Evolutionary conservation across 2,113 vertebrate species (phyloP), one percentile per base, ranked within the genome.

Genomic region (Leptobrachium ailaonicum): DNA sequence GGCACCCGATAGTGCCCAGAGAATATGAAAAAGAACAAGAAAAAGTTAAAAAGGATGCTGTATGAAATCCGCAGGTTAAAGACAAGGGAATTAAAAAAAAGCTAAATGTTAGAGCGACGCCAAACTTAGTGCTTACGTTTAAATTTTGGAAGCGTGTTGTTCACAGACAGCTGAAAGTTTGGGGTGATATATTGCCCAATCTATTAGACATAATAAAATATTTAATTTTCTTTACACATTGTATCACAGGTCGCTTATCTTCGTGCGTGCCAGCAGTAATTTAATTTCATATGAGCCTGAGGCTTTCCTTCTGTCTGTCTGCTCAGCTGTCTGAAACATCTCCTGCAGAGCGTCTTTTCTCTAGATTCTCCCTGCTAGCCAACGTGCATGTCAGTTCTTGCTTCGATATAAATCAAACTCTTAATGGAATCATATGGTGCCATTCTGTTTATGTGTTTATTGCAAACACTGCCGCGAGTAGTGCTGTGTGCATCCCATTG

Each of bases 241-340:
- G n/a, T 42, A 56, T 73, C 71, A 12, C 11, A 73, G 71, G 71
- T 58, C 50, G 60, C 53, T 73, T 73, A 73, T 60, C 71, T 42
- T 58, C 60, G 11, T 73, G 32, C 6, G 54, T 58, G 40, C 53
- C 71, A 73, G 71, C 71, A 42, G 71, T 73, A 56, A 73, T 58
- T 42, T 41, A 58, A 73, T 73, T 73, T 58, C 53, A 58, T 20
- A 62, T 44, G 8, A 43, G 72, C 72, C 58, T 60, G 44, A 63
- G 72, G 72, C 56, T 42, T 74, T 62, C 20, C 12, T 62, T 63
- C 72, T 74, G n/a, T 56, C 47, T 72, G 71, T 43, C 71, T 58
- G 32, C 71, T 73, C 41, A 74, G 58, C 41, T 74, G 42, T 63
- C 41, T 74, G 56, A 40, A 74, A 74, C 41, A 62, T 53, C 58